Evolutionary conservation across 2,797 vertebrate genomes (phyloP), one percentile per base, ranked within the genome.

Genomic region (Diglossa cyanea): DNA sequence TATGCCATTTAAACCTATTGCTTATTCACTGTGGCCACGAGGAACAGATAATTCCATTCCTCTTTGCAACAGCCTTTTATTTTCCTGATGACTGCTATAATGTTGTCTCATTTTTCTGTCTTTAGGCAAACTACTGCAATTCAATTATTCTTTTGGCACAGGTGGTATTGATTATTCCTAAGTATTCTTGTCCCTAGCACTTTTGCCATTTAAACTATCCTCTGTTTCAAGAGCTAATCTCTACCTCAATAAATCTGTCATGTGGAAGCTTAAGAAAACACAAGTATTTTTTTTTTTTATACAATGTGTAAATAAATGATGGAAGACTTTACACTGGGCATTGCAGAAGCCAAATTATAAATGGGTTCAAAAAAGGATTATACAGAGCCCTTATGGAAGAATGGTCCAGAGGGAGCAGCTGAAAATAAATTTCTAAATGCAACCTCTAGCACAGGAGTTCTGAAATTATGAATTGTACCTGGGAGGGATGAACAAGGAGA

Each of bases 91-190:
- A 60, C 48, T 76, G 44, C 78, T 95, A 37, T 79, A 89, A 87
- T 79, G 45, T 73, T 77, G 58, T 84, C 62, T 84, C 61, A 70
- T 67, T 67, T 77, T 87, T 89, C 57, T 96, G 76, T 93, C 91
- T 94, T 95, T 88, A 91, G 85, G 95, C 72, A 86, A 88, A 86
- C 72, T 74, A 61, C 72, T 83, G 78, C 81, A 80, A 86, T 94
- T 87, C 89, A 95, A 23, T 95, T 95, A 94, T 83, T 96, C 89
- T 77, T 96, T 93, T 91, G 75, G 68, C 66, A 48, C 57, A 94
- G 93, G 85, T 85, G 54, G 13, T 86, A 91, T 95, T 95, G 89
- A 93, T 95, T 94, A 93, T 91, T 94, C 39, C 42, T 63, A 77
- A 94, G 48, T 44, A 71, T 89, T 94, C 50, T 48, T 50, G 25